Base-by-base conservation (phyloP, 2,888 invertebrate genomes). In the Drosophila quasianomalipes region DNA sequence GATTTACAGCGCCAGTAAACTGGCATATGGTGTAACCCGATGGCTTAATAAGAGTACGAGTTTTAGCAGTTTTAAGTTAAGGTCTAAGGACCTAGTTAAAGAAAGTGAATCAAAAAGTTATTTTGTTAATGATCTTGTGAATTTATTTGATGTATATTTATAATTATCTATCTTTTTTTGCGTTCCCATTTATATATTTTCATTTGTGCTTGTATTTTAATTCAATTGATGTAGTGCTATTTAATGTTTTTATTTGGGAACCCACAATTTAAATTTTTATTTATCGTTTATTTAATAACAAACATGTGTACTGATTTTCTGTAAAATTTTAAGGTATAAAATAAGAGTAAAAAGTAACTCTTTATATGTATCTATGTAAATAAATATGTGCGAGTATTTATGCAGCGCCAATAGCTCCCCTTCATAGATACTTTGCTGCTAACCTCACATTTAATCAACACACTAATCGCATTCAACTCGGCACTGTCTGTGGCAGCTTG, bases 381-480 rank as follows among this genome's bases (percentile, higher is more conserved):
- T 33, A 33, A 33, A 5, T 52, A n/a, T 52, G 26, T 26, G 22
- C 14, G 9, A 10, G 28, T 52, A 10, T 10, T 4, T n/a, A 57
- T 57, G 26, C 39, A 53, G 35, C 19, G 39, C 7, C 10, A 28
- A 49, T 35, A 39, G 4, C 31, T 53, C 4, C 16, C 3, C n/a
- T n/a, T 28, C 0, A 41, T 41, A 49, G 33, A 39, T 62, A 41
- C 44, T 49, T 39, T 60, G 33, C 39, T n/a, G 22, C 39, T 33
- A 4, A 62, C 53, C 61, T 53, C 19, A 28, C 33, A 28, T 39
- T 59, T 66, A 61, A 67, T 63, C 66, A 37, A 4, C 26, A 44
- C 80, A 59, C 58, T 68, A 79, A 75, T 74, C 80, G 53, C 65
- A 57, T 53, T 58, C 22, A 64, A 19, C n/a, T 33, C 35, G 35